Conservation (phyloP, 2,888 invertebrate species). For the Leucoptera coffeella region DNA sequence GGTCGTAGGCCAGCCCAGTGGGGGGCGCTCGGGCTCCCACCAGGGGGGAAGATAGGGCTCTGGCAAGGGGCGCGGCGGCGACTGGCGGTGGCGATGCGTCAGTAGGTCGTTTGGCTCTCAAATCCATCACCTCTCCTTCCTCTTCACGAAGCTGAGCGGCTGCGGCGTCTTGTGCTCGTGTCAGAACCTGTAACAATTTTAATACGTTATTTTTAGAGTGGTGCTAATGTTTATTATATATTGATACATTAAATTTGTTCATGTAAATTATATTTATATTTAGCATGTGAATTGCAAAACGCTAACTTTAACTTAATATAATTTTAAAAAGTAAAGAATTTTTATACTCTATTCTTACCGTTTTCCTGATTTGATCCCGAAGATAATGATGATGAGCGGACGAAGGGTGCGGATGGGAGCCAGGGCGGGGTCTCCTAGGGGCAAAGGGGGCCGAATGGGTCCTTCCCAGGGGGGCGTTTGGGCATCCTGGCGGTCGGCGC, state of each 20-base stretch:
- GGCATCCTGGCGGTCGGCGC: slow-evolving; percentile 56
- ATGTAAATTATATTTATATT: too few relatives aligned
- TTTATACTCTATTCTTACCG: slow-evolving; percentile 51
- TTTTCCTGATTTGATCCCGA: slow-evolving; percentile 82
- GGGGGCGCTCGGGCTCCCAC: slow-evolving; percentile 28
- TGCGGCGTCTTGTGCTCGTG: slow-evolving; percentile 61
- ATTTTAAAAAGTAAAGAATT: too few relatives aligned
- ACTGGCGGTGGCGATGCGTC: slow-evolving; percentile 6
- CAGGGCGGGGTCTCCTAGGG: slow-evolving; percentile 82
- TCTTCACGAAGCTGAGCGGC: slow-evolving; percentile 63
- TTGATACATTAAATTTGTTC: too few relatives aligned
- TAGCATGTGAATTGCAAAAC: too few relatives aligned
- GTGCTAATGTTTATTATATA: too few relatives aligned
- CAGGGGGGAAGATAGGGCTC: slow-evolving; percentile 70
- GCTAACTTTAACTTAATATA: too few relatives aligned
- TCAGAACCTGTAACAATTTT: slow-evolving; percentile 58
- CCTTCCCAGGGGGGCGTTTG: slow-evolving; percentile 79
- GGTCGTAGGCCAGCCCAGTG: slow-evolving; percentile 85
- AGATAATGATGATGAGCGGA: slow-evolving; percentile 62
- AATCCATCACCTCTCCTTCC: slow-evolving; percentile 63
- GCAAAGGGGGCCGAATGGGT: slow-evolving; percentile 93
- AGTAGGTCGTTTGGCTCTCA: slow-evolving; percentile 69
- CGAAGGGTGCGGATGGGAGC: slow-evolving; percentile 60
- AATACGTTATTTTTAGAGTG: too few relatives aligned
- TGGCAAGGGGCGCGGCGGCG: slow-evolving; percentile 34